Conservation (phyloP, 2,797 vertebrate species). For the Yasuhikotakia modesta region DNA sequence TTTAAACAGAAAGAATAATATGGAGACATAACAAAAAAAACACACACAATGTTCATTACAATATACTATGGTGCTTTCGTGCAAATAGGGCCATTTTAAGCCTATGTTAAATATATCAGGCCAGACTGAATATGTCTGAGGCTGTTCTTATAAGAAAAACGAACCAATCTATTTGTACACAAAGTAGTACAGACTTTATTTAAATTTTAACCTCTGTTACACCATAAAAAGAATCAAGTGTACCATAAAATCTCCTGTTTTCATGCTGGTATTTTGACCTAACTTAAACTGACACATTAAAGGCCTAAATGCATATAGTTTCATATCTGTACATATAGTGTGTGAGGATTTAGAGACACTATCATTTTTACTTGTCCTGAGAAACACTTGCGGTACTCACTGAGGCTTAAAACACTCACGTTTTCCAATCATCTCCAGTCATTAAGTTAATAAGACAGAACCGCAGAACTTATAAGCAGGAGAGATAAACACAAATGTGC, state of each 20-base stretch:
- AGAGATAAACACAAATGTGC: not conserved
- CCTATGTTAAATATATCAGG: not conserved
- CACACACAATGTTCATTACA: conserved; percentile 17
- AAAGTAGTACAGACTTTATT: not conserved
- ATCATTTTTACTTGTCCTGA: not conserved
- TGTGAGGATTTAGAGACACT: not conserved
- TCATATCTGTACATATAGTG: not conserved
- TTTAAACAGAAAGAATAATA: conserved; percentile 22
- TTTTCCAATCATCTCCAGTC: conserved; percentile 13
- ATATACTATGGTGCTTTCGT: conserved; percentile 13
- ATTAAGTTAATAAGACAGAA: conserved; percentile 19
- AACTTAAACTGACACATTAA: not conserved
- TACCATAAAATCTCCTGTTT: no score
- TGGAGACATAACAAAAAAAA: not conserved
- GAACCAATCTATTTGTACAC: not conserved
- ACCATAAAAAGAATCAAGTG: not conserved
- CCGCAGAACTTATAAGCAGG: not conserved
- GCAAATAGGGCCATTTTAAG: not conserved
- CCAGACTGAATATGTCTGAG: conserved; percentile 7
- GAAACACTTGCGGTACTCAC: not conserved
- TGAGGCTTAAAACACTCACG: not conserved
- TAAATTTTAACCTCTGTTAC: conserved; percentile 2
- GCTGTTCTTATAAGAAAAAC: conserved; percentile 14
- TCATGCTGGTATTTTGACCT: not conserved
- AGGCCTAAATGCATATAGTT: not conserved